Evolutionary conservation across 2,113 vertebrate genomes (phyloP).

Genomic region (Elephas maximus): DNA sequence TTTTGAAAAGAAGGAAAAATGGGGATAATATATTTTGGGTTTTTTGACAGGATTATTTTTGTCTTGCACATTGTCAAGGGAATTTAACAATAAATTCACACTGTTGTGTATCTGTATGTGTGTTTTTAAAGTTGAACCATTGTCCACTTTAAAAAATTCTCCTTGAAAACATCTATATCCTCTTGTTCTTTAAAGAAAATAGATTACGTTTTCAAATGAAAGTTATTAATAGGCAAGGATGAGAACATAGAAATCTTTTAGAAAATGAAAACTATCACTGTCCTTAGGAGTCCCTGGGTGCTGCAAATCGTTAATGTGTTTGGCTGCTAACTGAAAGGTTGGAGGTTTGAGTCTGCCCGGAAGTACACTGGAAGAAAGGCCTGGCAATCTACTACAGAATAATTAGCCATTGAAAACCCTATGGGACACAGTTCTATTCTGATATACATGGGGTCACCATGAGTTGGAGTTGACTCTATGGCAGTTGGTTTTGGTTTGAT

Average conservation of each 20-base stretch:
- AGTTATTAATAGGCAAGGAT: not conserved
- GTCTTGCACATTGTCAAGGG: not conserved
- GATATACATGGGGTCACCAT: too few relatives aligned
- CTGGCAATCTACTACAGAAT: not conserved
- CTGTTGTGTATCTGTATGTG: not conserved
- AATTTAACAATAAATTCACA: constrained; percentile 13
- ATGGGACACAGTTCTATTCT: not conserved
- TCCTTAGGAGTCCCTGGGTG: not conserved
- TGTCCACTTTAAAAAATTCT: not conserved
- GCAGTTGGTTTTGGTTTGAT: not conserved
- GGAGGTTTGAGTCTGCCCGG: not conserved
- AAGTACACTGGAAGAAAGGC: not conserved
- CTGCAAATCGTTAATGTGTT: not conserved
- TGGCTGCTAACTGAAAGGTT: not conserved
- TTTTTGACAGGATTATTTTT: constrained; percentile 56
- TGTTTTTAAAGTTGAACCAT: not conserved
- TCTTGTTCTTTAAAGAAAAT: not conserved
- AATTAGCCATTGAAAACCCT: not conserved
- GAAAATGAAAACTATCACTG: not conserved
- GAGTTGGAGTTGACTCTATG: too few relatives aligned
- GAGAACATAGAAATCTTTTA: not conserved
- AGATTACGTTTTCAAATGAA: not conserved
- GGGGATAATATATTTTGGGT: not conserved
- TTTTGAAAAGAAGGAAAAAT: constrained; percentile 46
- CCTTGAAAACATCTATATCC: constrained; percentile 23